These are phyloP conservation scores for Thecocarcelia acutangulata DNA, from an alignment of 2,888 invertebrate species.

Conservation along the genomic window DNA sequence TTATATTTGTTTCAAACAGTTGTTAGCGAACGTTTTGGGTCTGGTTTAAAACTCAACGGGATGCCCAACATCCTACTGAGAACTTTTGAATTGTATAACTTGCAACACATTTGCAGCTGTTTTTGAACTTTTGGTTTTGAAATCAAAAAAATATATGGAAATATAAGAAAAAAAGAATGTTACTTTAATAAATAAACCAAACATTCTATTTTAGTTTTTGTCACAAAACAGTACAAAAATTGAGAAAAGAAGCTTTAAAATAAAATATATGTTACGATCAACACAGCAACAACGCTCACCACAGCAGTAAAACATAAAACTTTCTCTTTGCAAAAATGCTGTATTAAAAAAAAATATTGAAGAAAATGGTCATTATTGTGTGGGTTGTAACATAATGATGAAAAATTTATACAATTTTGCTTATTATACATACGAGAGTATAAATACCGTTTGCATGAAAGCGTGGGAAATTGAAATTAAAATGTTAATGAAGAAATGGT, in stretches of 20 bases:
- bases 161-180: background rate
- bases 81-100: constrained; percentile 53
- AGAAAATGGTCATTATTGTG: constrained; percentile 29
- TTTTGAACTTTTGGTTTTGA: constrained; percentile 43
- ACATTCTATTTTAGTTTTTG: constrained; percentile 9
- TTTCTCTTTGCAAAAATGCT: constrained; percentile 31
- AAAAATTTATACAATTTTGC: constrained; percentile 23
- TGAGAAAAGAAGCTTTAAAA: background rate
- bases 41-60: constrained; percentile 55
- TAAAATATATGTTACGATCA: constrained; percentile 14
- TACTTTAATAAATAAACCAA: constrained; percentile 24
- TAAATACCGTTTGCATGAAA: background rate
- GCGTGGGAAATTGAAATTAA: background rate
- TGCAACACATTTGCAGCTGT: constrained; percentile 49
- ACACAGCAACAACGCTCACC: constrained; percentile 3
- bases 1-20: constrained; percentile 4
- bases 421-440: background rate
- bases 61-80: constrained; percentile 58
- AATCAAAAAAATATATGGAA: background rate
- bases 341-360: constrained; percentile 3
- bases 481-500: too few relatives aligned
- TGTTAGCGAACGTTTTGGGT: constrained; percentile 44
- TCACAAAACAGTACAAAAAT: constrained; percentile 12
- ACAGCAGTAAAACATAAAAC: constrained; percentile 1
- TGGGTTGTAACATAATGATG: constrained; percentile 43